phyloP scores from a whole-genome alignment of 2,797 vertebrate species.

The Clamator glandarius region DNA sequence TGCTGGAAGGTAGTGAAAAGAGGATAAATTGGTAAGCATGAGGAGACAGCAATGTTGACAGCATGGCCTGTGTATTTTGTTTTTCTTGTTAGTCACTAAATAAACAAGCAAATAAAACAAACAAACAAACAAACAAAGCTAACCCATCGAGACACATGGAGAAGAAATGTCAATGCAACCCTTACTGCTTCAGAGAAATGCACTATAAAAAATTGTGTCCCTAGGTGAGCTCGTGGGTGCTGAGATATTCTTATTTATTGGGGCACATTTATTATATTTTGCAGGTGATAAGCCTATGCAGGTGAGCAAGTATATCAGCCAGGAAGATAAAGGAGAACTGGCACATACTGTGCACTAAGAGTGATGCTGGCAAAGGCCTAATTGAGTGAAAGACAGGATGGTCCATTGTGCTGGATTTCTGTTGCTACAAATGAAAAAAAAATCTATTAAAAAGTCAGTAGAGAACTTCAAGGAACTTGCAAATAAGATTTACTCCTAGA shows the following conservation, averaged over 20 bases:
- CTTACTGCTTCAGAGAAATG: neutral
- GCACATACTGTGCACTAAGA: neutral
- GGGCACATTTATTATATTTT: neutral
- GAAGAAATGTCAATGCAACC: neutral
- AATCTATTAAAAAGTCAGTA: neutral
- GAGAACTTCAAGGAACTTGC: neutral
- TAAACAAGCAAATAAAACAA: neutral
- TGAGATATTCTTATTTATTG: neutral
- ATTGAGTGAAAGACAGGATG: neutral
- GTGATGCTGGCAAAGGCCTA: constrained; percentile 16
- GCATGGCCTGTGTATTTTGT: neutral
- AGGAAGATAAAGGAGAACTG: neutral
- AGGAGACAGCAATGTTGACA: neutral
- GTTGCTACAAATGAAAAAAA: constrained; percentile 18
- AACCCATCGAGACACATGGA: neutral
- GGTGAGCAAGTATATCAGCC: neutral
- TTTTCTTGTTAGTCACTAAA: neutral
- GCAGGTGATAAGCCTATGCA: neutral
- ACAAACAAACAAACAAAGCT: neutral
- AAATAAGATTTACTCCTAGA: neutral
- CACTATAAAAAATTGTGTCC: neutral
- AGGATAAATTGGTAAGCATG: neutral
- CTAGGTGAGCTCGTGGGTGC: neutral
- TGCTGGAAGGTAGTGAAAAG: neutral
- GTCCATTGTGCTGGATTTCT: neutral